phyloP scores from a whole-genome alignment of 2,113 vertebrate genomes.

The Tursiops truncatus region DNA sequence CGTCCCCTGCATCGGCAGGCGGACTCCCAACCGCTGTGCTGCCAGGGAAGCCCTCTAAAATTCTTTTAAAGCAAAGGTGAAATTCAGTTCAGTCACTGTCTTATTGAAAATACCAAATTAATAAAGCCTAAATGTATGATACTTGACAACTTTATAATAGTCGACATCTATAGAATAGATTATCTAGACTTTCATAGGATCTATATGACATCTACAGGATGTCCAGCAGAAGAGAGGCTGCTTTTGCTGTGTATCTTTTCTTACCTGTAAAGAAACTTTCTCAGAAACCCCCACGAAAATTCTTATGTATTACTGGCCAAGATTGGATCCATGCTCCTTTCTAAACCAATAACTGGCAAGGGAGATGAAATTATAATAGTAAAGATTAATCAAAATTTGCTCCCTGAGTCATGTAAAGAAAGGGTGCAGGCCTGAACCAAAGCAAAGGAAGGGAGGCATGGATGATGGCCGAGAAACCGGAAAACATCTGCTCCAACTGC shows the following conservation, averaged over 20 bases:
- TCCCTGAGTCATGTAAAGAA: neutral
- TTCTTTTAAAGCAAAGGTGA: constrained; percentile 7
- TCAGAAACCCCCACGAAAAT: neutral
- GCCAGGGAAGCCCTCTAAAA: neutral
- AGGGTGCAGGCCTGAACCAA: neutral
- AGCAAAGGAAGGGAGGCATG: neutral
- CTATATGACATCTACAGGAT: neutral
- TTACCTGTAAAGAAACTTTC: neutral
- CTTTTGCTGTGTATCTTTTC: neutral
- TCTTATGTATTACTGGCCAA: neutral
- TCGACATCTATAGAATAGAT: neutral
- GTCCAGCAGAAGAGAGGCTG: neutral
- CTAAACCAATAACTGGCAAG: neutral
- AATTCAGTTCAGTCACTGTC: neutral
- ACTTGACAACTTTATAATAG: neutral
- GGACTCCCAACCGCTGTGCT: too few relatives aligned
- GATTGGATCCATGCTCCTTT: neutral
- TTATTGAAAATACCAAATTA: constrained; percentile 5
- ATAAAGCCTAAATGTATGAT: neutral
- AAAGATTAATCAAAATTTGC: neutral
- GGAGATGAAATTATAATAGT: neutral
- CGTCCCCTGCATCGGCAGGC: too few relatives aligned
- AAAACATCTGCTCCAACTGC: too few relatives aligned
- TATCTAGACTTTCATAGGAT: neutral
- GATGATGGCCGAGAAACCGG: neutral